Base-by-base conservation (phyloP, 1,140 invertebrate species). In the Apolygus lucorum region DNA sequence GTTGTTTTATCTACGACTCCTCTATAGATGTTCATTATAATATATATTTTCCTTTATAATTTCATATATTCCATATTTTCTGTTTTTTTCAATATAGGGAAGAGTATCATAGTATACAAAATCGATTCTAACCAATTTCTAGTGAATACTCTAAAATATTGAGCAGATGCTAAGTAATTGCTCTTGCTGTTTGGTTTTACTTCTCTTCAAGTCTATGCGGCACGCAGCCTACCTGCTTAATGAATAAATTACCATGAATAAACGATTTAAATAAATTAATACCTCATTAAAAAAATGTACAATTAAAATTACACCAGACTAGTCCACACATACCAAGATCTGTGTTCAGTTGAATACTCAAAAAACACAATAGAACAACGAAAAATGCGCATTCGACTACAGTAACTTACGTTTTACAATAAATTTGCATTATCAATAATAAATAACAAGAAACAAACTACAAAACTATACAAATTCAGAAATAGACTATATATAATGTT, bases 51-150 rank as follows among this genome's bases (percentile, higher is more conserved):
- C 27, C 52, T 54, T 54, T 62, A 64, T 64, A 26, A 26, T 28
- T 27, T 28, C 4, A 27, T 34, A 8, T 66, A 28, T 66, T 66
- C n/a, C n/a, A 66, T 66, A 66, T 66, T 66, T 29, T 63, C 2
- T 66, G 4, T 34, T 66, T 28, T 66, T 66, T 22, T 59, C 11
- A 59, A 59, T 17, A 59, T 17, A 65, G 64, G 65, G 69, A 70
- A 70, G 69, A 70, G 4, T 70, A 69, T 69, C 54, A 65, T 69
- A 70, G 65, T 62, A 67, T 70, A 67, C 63, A 70, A 70, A 70
- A 54, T 59, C 25, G 34, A 11, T 67, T 67, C 69, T 70, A 70
- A 67, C 65, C 69, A 70, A 52, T 17, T 59, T 52, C 65, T 54
- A 59, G 24, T 63, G 29, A 28, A 52, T 65, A 49, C 21, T 68